phyloP scores from a whole-genome alignment of 37 sponge, comb jelly and placozoan genomes.

The Axinella damicornis region DNA sequence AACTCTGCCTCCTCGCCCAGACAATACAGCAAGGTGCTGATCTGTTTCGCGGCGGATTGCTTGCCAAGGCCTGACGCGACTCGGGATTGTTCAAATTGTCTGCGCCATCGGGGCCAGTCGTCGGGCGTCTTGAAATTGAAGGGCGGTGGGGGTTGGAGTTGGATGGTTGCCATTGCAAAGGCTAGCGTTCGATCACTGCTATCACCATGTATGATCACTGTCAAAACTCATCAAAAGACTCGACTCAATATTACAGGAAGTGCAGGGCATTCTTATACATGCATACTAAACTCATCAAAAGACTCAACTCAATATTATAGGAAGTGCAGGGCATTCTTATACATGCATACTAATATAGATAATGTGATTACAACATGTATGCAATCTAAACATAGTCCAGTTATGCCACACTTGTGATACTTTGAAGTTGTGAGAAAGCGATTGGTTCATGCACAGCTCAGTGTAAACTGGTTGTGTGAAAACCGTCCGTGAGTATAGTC shows the following conservation, averaged over 20 bases:
- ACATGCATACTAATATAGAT: background rate
- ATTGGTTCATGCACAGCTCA: too few relatives aligned
- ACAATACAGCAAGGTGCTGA: slow-evolving; percentile 31
- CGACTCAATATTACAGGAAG: too few relatives aligned
- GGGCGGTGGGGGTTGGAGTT: slow-evolving; percentile 16
- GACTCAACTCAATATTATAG: too few relatives aligned
- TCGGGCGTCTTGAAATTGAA: slow-evolving; percentile 20
- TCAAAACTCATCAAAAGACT: background rate
- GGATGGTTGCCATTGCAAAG: background rate
- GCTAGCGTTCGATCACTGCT: background rate
- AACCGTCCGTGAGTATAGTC: too few relatives aligned
- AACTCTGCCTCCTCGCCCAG: slow-evolving; percentile 19
- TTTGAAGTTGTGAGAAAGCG: too few relatives aligned
- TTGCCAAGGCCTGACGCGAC: slow-evolving; percentile 5
- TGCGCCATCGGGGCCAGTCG: slow-evolving; percentile 26
- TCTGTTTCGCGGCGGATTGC: background rate
- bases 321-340: background rate
- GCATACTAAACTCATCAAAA: background rate
- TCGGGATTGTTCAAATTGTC: slow-evolving; percentile 18
- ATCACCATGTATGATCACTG: background rate
- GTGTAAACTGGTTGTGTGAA: too few relatives aligned
- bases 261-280: background rate
- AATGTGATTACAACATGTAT: background rate
- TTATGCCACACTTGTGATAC: too few relatives aligned
- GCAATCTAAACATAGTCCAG: too few relatives aligned